Percentiles rank a stretch among this genome's conserved stretches.
phyloP scores from a whole-genome alignment of 1,140 invertebrate species.

The Hycleus cichorii region DNA sequence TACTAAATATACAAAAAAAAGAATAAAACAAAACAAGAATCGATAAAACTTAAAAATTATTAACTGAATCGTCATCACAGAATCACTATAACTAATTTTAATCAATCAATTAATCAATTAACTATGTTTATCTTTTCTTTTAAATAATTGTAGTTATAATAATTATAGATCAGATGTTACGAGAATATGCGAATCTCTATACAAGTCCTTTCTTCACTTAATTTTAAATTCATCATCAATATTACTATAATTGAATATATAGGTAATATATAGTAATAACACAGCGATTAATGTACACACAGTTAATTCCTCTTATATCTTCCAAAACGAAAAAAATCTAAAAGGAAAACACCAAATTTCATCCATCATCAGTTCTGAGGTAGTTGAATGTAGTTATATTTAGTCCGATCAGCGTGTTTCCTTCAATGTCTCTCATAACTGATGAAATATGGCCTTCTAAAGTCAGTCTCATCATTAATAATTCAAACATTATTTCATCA shows the following conservation, averaged over 20 bases:
- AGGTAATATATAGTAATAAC: too few relatives aligned
- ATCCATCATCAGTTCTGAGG: too few relatives aligned
- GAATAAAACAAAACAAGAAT: conserved; percentile 6
- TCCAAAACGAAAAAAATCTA: too few relatives aligned
- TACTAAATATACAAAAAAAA: conserved; percentile 14
- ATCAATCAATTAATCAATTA: neutral
- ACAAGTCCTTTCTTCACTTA: conserved; percentile 5
- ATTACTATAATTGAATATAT: too few relatives aligned
- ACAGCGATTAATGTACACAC: too few relatives aligned
- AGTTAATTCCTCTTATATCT: too few relatives aligned
- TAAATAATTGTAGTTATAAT: neutral
- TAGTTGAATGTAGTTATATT: neutral
- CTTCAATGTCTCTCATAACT: neutral
- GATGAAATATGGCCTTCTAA: conserved; percentile 21
- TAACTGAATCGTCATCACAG: conserved; percentile 21
- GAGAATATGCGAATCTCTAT: conserved; percentile 28
- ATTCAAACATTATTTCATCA: too few relatives aligned
- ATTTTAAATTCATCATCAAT: neutral
- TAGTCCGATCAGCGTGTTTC: neutral
- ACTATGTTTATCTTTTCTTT: neutral
- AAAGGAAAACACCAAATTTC: too few relatives aligned
- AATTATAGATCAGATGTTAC: conserved; percentile 16
- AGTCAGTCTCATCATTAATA: conserved; percentile 18
- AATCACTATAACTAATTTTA: conserved; percentile 24
- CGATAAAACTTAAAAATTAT: neutral